Conservation (phyloP, 2,113 vertebrate genomes). For the Callocephalon fimbriatum region DNA sequence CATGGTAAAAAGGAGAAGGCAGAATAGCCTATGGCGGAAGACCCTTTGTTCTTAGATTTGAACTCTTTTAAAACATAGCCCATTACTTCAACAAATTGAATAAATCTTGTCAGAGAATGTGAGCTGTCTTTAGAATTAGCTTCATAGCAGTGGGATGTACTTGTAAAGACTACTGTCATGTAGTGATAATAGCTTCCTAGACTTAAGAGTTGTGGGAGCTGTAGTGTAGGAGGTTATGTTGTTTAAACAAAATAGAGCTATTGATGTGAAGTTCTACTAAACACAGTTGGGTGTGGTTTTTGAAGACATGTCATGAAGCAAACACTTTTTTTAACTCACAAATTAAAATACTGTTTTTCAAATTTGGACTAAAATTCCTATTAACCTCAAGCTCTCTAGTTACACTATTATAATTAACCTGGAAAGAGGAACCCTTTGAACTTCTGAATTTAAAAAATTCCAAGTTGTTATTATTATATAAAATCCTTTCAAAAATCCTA, state of each 20-base stretch:
- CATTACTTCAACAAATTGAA: neutral
- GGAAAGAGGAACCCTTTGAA: neutral
- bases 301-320: neutral
- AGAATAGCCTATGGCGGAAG: neutral
- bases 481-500: neutral
- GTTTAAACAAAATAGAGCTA: neutral
- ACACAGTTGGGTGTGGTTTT: neutral
- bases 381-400: neutral
- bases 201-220: neutral
- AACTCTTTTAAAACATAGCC: neutral
- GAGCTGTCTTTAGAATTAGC: neutral
- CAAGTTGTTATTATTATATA: neutral
- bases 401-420: neutral
- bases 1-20: neutral
- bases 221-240: neutral
- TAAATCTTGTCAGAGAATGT: neutral
- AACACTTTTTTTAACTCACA: neutral
- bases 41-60: neutral
- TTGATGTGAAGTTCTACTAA: neutral
- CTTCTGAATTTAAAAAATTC: neutral
- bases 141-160: neutral
- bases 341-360: rapidly evolving
- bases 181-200: neutral
- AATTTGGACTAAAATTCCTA: neutral
- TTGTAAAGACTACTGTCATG: neutral